phyloP scores from a whole-genome alignment of 2,797 vertebrate species.

The Distichodus sexfasciatus region DNA sequence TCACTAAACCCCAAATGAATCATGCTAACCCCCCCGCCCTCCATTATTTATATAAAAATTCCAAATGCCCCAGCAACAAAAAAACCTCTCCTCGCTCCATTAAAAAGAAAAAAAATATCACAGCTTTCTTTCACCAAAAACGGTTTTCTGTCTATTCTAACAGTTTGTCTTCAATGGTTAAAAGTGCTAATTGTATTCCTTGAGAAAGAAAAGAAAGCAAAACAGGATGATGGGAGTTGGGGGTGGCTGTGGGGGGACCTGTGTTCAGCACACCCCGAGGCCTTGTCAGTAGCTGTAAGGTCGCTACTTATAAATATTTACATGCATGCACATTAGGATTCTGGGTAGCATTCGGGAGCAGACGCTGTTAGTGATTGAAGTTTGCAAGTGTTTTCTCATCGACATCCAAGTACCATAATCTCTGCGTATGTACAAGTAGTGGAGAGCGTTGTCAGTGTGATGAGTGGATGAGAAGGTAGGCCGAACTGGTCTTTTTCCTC shows the following conservation, averaged over 20 bases:
- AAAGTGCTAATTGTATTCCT: slow-evolving; percentile 81
- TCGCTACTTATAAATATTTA: slow-evolving; percentile 41
- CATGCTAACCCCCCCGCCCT: slow-evolving; percentile 58
- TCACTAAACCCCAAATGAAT: slow-evolving; percentile 60
- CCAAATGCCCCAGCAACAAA: slow-evolving; percentile 48
- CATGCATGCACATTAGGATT: slow-evolving; percentile 19
- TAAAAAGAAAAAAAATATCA: slow-evolving; percentile 56
- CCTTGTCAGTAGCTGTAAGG: slow-evolving; percentile 29
- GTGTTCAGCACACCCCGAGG: slow-evolving; percentile 40
- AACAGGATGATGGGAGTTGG: slow-evolving; percentile 53
- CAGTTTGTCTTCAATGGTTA: slow-evolving; percentile 67
- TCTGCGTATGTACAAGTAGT: slow-evolving; percentile 64
- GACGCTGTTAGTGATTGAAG: slow-evolving; percentile 50
- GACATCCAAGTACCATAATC: slow-evolving; percentile 74
- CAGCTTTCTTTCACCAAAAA: slow-evolving; percentile 75
- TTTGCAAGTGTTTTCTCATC: slow-evolving; percentile 63
- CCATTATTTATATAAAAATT: slow-evolving; percentile 28
- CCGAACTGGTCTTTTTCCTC: slow-evolving; percentile 53
- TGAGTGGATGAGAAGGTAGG: slow-evolving; percentile 46
- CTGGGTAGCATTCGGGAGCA: slow-evolving; percentile 8
- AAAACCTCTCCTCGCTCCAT: neutral
- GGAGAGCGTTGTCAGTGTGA: slow-evolving; percentile 57
- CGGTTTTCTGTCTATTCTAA: slow-evolving; percentile 56
- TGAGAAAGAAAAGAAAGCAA: slow-evolving; percentile 45
- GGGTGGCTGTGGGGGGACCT: slow-evolving; percentile 54